Percentiles rank a stretch among this genome's conserved stretches.
These are phyloP conservation scores for Sycophaga agraensis DNA, from an alignment of 1,140 invertebrate genomes.

Conservation along the genomic window DNA sequence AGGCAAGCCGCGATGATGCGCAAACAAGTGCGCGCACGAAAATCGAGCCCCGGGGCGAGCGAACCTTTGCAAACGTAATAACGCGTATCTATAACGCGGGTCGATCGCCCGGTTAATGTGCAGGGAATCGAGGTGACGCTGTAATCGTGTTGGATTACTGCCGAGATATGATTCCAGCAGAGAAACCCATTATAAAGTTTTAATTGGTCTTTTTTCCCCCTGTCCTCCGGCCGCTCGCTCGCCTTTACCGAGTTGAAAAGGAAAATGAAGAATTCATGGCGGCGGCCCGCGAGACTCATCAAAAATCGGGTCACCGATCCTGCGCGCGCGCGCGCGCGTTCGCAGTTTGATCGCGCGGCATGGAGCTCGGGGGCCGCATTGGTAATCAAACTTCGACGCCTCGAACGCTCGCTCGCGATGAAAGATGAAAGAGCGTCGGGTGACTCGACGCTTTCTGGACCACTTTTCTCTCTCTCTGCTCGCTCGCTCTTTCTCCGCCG, in stretches of 20 bases:
- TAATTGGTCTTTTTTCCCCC: conserved; percentile 21
- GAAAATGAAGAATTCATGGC: conserved; percentile 20
- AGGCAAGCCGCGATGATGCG: no score
- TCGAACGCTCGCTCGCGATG: conserved; percentile 27
- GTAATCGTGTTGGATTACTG: conserved; percentile 19
- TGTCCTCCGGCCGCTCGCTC: not conserved
- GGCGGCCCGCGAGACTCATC: conserved; percentile 12
- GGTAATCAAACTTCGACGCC: conserved; percentile 37
- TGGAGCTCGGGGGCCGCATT: conserved; percentile 5
- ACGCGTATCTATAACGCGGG: not conserved
- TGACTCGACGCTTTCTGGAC: conserved; percentile 31
- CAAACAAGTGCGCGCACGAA: not conserved
- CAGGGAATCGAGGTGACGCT: conserved; percentile 7
- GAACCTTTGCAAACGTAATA: not conserved
- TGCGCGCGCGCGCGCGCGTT: not conserved
- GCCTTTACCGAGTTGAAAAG: not conserved
- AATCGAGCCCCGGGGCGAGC: not conserved
- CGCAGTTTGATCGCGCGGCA: not conserved
- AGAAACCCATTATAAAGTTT: conserved; percentile 26
- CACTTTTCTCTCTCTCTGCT: conserved; percentile 16
- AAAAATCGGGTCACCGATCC: conserved; percentile 30
- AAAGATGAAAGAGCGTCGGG: conserved; percentile 32
- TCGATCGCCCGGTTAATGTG: not conserved
- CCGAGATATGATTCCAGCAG: conserved; percentile 15
- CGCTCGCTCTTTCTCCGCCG: conserved; percentile 7